Evolutionary conservation across 2,888 invertebrate genomes (phyloP).

Genomic region (Gymnocheta viridis): DNA sequence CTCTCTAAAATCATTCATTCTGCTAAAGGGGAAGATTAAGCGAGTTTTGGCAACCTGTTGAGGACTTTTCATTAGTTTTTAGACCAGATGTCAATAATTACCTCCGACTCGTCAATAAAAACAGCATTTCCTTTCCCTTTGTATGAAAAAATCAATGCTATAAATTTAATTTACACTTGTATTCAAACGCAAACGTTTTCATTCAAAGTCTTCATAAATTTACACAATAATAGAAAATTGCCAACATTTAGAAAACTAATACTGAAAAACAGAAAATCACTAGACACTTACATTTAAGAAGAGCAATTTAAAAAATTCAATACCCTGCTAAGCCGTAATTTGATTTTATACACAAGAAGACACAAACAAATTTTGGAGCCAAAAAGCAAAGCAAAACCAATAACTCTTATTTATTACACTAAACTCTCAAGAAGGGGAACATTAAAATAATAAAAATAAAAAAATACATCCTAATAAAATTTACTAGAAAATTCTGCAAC

Average conservation of each 20-base stretch:
- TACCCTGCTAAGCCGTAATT: slow-evolving; percentile 47
- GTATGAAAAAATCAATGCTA: neutral
- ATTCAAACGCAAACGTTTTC: neutral
- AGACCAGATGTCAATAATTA: too few relatives aligned
- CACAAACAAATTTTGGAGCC: slow-evolving; percentile 16
- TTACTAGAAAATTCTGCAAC: slow-evolving; percentile 8
- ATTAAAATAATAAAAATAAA: slow-evolving; percentile 31
- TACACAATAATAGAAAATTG: slow-evolving; percentile 29
- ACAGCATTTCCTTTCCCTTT: too few relatives aligned
- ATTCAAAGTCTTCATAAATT: neutral
- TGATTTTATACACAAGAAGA: slow-evolving; percentile 32
- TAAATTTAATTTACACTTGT: neutral
- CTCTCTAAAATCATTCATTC: too few relatives aligned
- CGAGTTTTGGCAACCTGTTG: too few relatives aligned
- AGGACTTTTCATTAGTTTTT: too few relatives aligned
- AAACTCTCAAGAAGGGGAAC: neutral
- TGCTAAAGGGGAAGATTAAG: too few relatives aligned
- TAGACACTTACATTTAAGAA: slow-evolving; percentile 26
- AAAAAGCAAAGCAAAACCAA: slow-evolving; percentile 21
- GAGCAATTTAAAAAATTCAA: slow-evolving; percentile 35
- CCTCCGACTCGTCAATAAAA: too few relatives aligned
- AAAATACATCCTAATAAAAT: slow-evolving; percentile 1
- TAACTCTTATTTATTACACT: slow-evolving; percentile 45
- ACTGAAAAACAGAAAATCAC: slow-evolving; percentile 15
- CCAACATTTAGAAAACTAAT: neutral